A percentile compares a stretch with the other conserved stretches of the same genome.
phyloP scores from a whole-genome alignment of 2,797 vertebrate genomes.

The Nyctibius grandis region DNA sequence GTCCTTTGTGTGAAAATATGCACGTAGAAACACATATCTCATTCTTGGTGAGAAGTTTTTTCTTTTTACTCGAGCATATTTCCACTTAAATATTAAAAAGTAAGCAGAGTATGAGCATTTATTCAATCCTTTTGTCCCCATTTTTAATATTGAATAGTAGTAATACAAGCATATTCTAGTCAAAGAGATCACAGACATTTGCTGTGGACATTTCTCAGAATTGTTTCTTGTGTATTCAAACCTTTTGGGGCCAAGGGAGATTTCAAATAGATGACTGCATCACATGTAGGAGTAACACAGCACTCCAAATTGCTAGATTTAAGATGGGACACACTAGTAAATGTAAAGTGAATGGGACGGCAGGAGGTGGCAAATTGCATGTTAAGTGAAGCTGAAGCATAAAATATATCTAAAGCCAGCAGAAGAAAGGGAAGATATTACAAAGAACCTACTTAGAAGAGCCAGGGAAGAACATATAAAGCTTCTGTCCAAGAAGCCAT shows the following conservation, averaged over 20 bases:
- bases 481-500: neutral
- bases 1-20: neutral
- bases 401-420: neutral
- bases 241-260: neutral
- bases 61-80: neutral
- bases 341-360: neutral
- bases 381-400: neutral
- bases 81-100: neutral
- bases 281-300: neutral
- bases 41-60: neutral
- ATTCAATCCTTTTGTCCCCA: neutral
- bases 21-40: neutral
- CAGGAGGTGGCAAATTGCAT: fast-evolving
- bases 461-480: neutral
- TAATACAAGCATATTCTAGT: neutral
- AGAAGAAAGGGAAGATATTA: neutral
- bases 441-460: neutral
- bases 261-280: neutral
- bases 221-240: neutral
- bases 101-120: neutral
- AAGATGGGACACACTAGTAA: neutral
- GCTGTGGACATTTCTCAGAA: neutral
- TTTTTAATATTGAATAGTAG: neutral
- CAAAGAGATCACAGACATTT: neutral
- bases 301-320: neutral